Base-by-base conservation (phyloP, 1,140 invertebrate species). In the Oryctes rhinoceros region DNA sequence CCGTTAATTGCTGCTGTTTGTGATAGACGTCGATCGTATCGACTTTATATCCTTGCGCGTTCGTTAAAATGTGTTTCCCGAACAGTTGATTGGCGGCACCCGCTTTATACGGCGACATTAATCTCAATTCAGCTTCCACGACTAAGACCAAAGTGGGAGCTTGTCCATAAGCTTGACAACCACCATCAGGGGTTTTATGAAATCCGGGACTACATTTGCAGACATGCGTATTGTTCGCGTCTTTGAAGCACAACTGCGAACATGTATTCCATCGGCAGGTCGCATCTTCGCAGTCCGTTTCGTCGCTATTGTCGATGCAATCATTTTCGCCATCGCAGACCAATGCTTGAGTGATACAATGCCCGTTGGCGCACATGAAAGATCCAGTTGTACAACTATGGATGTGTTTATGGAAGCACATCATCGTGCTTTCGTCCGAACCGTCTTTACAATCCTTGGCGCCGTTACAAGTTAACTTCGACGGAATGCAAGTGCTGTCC, bases 171-270 rank as follows among this genome's bases (percentile, higher is more conserved):
- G 91, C 91, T 84, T 91, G 86, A 81, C 92, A 92, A 0, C 89
- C 89, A 24, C 89, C 88, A 59, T 89, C 90, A n/a, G 81, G 83
- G 0, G 86, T 85, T 35, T 71, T 18, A 80, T 90, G 89, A 86
- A 92, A 95, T 1, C 94, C 94, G 3, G 90, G 83, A 1, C 89
- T 90, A 85, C 94, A 96, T 82, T 90, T 90, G 86, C 94, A 96
- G 13, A 83, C 89, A 80, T 89, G 88, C 81, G 90, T 91, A 81
- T 83, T 87, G 78, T 88, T 87, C 87, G 91, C 94, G 83, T 93
- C 93, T 75, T 91, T 91, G 37, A 92, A 88, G 85, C 95, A 96
- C 10, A 92, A 89, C 84, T 96, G 95, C 44, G 94, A 93, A 85
- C 95, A 96, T 47, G 90, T 88, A 24, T 91, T 91, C 88, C 94